Evolutionary conservation across 2,888 invertebrate species (phyloP).

Genomic region (Meghimatium bilineatum): DNA sequence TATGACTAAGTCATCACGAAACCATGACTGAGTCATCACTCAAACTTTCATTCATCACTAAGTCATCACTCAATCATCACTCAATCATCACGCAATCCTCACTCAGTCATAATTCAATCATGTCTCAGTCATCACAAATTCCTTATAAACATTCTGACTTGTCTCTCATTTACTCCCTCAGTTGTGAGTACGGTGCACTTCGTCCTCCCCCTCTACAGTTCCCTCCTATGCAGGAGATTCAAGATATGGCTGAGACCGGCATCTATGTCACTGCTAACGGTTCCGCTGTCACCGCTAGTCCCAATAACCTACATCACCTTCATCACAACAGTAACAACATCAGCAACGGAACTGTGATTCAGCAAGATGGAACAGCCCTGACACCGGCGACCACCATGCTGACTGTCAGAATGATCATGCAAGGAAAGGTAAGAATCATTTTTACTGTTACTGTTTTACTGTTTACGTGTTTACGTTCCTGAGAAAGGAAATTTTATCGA

Average conservation of each 20-base stretch:
- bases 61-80: too few species aligned
- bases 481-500: too few species aligned
- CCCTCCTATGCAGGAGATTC: slow-evolving; percentile 32
- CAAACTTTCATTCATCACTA: too few species aligned
- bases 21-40: too few species aligned
- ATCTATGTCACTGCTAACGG: slow-evolving; percentile 40
- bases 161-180: background rate
- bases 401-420: slow-evolving; percentile 99
- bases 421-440: slow-evolving; percentile 94
- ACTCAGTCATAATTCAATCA: too few species aligned
- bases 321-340: slow-evolving; percentile 15
- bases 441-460: background rate
- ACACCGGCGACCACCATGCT: slow-evolving; percentile 85
- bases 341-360: slow-evolving; percentile 13
- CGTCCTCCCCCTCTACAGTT: slow-evolving; percentile 35
- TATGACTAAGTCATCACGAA: too few species aligned
- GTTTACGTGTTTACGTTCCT: too few species aligned
- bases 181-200: slow-evolving; percentile 42
- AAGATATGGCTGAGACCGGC: slow-evolving; percentile 41
- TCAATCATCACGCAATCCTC: too few species aligned
- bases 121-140: too few species aligned
- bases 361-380: slow-evolving; percentile 30
- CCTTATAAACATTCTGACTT: too few species aligned
- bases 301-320: slow-evolving; percentile 38
- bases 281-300: slow-evolving; percentile 30